Conservation (phyloP, 2,888 invertebrate genomes). For the Hirtodrosophila trivittata region DNA sequence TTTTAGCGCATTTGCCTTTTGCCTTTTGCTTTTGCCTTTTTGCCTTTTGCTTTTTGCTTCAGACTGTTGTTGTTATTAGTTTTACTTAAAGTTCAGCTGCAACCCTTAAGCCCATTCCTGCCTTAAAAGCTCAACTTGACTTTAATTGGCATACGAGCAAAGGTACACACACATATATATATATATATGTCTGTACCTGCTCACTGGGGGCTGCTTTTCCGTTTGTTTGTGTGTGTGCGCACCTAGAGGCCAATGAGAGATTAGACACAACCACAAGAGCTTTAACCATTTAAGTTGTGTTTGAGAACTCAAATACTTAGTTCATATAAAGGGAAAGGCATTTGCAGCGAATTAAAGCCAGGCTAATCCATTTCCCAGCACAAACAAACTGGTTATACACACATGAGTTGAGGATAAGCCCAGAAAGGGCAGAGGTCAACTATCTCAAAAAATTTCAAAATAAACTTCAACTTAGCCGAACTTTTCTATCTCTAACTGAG, state of each 20-base stretch:
- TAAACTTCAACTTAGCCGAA: too few relatives aligned
- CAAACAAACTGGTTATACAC: too few relatives aligned
- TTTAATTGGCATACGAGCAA: slow-evolving; percentile 54
- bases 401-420: too few relatives aligned
- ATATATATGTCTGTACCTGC: slow-evolving; percentile 3
- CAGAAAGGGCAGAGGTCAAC: too few relatives aligned
- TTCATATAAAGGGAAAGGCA: too few relatives aligned
- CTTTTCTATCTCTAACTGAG: too few relatives aligned
- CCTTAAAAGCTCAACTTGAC: slow-evolving; percentile 31
- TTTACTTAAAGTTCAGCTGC: slow-evolving; percentile 46
- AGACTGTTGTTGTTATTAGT: slow-evolving; percentile 55
- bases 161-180: neutral
- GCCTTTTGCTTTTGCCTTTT: slow-evolving; percentile 51
- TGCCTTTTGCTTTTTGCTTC: slow-evolving; percentile 40
- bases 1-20: slow-evolving; percentile 59
- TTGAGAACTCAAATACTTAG: slow-evolving; percentile 16
- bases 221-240: slow-evolving; percentile 33
- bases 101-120: slow-evolving; percentile 2
- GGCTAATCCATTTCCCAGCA: too few relatives aligned
- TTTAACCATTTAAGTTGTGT: slow-evolving; percentile 30
- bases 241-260: slow-evolving; percentile 37
- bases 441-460: too few relatives aligned
- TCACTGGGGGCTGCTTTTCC: slow-evolving; percentile 38
- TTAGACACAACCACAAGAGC: slow-evolving; percentile 45
- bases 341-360: too few relatives aligned